Conservation (phyloP, 2,113 vertebrate genomes). For the Ammodramus savannarum region DNA sequence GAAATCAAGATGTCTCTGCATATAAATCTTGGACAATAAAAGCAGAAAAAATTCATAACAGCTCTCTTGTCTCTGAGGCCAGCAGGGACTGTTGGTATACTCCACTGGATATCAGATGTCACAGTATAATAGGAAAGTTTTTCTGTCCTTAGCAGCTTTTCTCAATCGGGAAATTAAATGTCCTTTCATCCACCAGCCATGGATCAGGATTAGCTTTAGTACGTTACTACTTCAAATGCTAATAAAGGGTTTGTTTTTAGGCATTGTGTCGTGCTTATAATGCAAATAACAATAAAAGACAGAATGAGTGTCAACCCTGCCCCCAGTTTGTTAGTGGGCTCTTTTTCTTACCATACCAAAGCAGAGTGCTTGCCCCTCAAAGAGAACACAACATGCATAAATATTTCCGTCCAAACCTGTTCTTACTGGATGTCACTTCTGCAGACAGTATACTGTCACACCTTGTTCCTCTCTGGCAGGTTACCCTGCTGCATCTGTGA, state of each 20-base stretch:
- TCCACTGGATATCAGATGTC: neutral
- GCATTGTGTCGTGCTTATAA: neutral
- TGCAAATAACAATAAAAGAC: neutral
- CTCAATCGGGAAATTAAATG: neutral
- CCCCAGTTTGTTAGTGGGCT: neutral
- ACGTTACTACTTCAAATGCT: neutral
- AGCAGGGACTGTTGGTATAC: neutral
- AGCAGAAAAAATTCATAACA: neutral
- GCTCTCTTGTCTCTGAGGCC: neutral
- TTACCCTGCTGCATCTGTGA: neutral
- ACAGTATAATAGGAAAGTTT: neutral
- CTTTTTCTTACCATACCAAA: neutral
- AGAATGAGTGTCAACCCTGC: neutral
- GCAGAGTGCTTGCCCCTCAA: neutral
- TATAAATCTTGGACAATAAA: neutral
- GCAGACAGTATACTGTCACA: neutral
- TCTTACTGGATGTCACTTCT: neutral
- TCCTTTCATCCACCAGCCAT: neutral
- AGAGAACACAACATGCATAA: neutral
- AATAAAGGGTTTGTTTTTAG: neutral
- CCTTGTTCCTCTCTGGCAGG: neutral
- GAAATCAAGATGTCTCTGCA: neutral
- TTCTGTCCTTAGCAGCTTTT: slow-evolving; percentile 2
- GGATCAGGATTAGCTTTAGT: neutral
- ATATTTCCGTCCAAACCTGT: neutral